phyloP scores from a whole-genome alignment of 2,797 vertebrate genomes.

The Crenichthys baileyi region DNA sequence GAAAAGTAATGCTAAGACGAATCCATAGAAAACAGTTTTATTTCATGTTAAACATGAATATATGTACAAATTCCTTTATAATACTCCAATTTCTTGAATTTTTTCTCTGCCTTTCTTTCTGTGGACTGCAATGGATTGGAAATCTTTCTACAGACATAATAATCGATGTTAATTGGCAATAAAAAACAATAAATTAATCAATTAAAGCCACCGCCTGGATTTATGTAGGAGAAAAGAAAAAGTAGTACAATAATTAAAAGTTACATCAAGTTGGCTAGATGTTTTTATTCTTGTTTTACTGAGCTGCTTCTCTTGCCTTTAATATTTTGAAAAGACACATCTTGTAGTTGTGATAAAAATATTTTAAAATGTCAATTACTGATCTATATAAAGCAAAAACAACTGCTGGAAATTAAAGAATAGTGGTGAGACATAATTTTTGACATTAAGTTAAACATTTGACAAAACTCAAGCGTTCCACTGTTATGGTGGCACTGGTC shows the following conservation, averaged over 20 bases:
- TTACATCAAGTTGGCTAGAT: background rate
- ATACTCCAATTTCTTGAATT: background rate
- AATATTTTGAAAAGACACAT: background rate
- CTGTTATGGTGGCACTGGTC: background rate
- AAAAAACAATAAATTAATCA: background rate
- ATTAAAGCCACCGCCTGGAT: background rate
- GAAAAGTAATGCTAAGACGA: background rate
- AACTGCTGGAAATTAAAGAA: background rate
- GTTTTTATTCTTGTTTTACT: background rate
- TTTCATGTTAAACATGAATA: conserved; percentile 51
- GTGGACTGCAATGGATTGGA: conserved; percentile 5
- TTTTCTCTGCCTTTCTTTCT: conserved; percentile 5
- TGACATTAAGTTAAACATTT: background rate
- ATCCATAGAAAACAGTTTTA: conserved; percentile 40
- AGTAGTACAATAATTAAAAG: background rate
- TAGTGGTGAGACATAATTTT: background rate
- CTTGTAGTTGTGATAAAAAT: background rate
- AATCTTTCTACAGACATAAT: background rate
- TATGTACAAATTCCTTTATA: conserved; percentile 25
- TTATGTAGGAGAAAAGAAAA: background rate
- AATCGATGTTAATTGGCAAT: background rate
- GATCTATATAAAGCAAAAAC: background rate
- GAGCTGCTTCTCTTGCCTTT: background rate
- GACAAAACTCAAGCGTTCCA: background rate
- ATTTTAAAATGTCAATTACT: background rate